Conservation (phyloP, 92 coral and sea anemone genomes). For the Actinernus sp. region DNA sequence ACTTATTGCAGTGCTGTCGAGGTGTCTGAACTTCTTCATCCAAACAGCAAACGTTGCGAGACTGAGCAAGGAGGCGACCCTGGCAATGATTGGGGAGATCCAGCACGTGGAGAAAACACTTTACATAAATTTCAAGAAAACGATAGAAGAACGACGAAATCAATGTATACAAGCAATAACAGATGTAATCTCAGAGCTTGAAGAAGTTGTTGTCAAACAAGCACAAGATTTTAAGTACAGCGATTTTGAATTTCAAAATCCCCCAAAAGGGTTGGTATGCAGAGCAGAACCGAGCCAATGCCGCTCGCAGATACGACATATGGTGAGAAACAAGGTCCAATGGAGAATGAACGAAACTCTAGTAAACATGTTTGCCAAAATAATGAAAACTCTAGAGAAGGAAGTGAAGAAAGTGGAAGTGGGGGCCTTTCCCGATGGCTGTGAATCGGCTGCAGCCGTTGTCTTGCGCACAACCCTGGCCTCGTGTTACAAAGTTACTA, state of each 20-base stretch:
- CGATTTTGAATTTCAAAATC: conserved; percentile 16
- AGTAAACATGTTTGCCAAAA: conserved; percentile 33
- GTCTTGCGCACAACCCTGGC: conserved; percentile 41
- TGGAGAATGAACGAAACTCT: conserved; percentile 28
- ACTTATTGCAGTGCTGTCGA: conserved; percentile 55
- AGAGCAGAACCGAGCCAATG: conserved; percentile 47
- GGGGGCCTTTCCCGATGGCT: conserved; percentile 27
- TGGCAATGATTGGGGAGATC: conserved; percentile 30
- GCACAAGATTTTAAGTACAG: conserved; percentile 58
- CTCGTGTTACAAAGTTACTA: conserved; percentile 31
- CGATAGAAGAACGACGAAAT: conserved; percentile 14
- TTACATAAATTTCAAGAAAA: conserved; percentile 35
- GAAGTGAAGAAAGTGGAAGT: conserved; percentile 46
- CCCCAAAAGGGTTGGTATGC: conserved; percentile 34
- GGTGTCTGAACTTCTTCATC: conserved; percentile 68
- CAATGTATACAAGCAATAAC: conserved; percentile 29
- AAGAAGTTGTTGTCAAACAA: conserved; percentile 12
- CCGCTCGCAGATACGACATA: conserved; percentile 38
- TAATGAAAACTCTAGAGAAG: conserved; percentile 18
- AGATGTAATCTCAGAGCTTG: conserved; percentile 6
- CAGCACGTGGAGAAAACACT: conserved; percentile 30
- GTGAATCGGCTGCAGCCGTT: conserved; percentile 23
- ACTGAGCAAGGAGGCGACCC: conserved; percentile 24
- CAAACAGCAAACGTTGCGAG: conserved; percentile 62
- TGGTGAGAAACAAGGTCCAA: conserved; percentile 60